Base-by-base conservation (phyloP, 2,113 vertebrate species). In the Electrona antarctica region DNA sequence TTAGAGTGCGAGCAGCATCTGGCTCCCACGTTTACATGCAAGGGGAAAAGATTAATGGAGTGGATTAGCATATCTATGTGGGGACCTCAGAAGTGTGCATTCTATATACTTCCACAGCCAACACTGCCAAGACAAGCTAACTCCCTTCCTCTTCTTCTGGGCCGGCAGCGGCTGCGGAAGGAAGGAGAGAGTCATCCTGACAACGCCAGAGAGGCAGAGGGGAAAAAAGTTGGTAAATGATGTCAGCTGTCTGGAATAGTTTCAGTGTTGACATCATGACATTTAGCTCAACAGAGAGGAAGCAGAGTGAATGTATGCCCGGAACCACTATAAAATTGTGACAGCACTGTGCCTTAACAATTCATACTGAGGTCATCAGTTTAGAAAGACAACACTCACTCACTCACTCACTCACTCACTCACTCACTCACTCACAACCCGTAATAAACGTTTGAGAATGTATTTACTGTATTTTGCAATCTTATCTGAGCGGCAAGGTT, bases 1-100 rank as follows among this genome's bases (percentile, higher is more conserved):
- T 92, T 92, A 90, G 92, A 93, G 90, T 88, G 92, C 90, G 89
- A 93, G 89, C 88, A 92, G 93, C 93, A 95, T 94, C 92, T 95
- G 92, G 93, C 81, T 81, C 75, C 70, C 65, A 67, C 75, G 90
- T 94, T 94, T 94, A 88, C 92, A 94, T 93, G 90, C 85, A 91
- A 92, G 90, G 88, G 85, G 89, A 94, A 79, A 93, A 92, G 92
- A 95, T 94, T 94, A 95, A 94, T 94, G 80, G 87, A 64, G 78
- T 88, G 73, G 80, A 94, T 96, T 94, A 95, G 87, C 92, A 93
- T 93, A 92, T 93, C 84, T 81, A 72, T 90, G 83, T 86, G 90
- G 93, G 91, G 71, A 82, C 85, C 87, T 91, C 79, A 89, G 88
- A 82, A 75, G 85, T 91, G 83, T 86, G 87, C 82, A 88, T 92